phyloP scores from a whole-genome alignment of 2,113 vertebrate genomes.

The Progne subis region DNA sequence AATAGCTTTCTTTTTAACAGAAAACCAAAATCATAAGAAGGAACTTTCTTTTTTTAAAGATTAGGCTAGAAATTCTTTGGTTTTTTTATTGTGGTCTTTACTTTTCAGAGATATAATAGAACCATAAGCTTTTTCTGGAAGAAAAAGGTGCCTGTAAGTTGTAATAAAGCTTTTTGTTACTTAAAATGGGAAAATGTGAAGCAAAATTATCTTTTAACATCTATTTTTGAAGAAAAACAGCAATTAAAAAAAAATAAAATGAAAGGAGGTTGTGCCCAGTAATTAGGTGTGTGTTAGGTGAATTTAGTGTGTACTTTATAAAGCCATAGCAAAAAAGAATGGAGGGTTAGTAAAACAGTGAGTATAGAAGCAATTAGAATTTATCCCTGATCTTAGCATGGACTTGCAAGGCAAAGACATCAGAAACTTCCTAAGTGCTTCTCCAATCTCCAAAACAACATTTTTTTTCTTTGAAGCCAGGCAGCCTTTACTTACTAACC shows the following conservation, averaged over 20 bases:
- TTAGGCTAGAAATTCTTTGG: neutral
- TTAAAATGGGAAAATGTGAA: neutral
- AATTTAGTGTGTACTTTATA: neutral
- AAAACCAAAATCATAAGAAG: neutral
- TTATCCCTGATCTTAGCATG: neutral
- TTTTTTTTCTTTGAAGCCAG: neutral
- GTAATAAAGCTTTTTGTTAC: neutral
- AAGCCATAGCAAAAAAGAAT: neutral
- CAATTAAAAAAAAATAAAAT: slow-evolving; percentile 19
- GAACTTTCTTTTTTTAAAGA: neutral
- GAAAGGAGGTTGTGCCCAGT: neutral
- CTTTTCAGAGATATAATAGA: neutral
- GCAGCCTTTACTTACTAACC: neutral
- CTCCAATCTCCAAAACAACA: neutral
- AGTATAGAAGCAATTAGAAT: neutral
- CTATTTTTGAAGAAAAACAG: neutral
- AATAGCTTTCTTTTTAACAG: neutral
- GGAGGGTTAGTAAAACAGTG: neutral
- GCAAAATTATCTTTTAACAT: neutral
- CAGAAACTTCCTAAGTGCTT: neutral
- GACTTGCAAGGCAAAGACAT: neutral
- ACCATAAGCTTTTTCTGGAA: neutral
- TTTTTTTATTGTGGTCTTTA: neutral
- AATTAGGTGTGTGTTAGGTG: neutral
- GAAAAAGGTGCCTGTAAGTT: neutral